Base-by-base conservation (phyloP, 2,797 vertebrate genomes). In the Gallinago solitaria region DNA sequence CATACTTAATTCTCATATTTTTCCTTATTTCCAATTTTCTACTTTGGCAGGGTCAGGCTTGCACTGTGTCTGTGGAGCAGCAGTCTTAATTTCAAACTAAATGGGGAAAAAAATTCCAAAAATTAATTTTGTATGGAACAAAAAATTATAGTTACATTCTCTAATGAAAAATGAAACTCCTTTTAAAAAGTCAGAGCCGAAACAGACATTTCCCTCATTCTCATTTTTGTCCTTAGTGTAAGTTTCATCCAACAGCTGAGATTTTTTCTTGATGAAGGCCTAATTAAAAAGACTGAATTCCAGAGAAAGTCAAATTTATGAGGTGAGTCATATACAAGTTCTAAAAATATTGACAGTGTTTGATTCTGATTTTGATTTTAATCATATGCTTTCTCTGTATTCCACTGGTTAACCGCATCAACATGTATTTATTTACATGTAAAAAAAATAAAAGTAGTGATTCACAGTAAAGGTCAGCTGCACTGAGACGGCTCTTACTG, bases 351-450 rank as follows among this genome's bases (percentile, higher is more conserved):
- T 87, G 75, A 39, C 35, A 68, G 6, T 39, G 3, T 69, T 81
- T 91, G 45, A 65, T 94, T 78, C 45, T 77, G 63, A 65, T 81
- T 89, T 84, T 94, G 11, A 78, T 88, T 93, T 90, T 83, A 88
- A 78, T 93, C 57, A 61, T 50, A 50, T 57, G 27, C 9, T 96
- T 83, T 69, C 68, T 89, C 61, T 78, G 37, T 91, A 61, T 87
- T 85, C 82, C 12, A 37, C 69, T 90, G 67, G 45, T 50, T 57
- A 91, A 27, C 45, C 4, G 32, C 71, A 27, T 87, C 78, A 94
- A 35, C 63, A 35, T 1, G 0, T 95, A 83, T 75, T 87, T 87
- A 91, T 87, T 89, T 89, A 81, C 37, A 78, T 16, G 12, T 64
- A 14, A 80, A 87, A 41, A 41, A 89, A 89, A 45, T 13, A 77